Evolutionary conservation across 2,113 vertebrate genomes (phyloP), one percentile per base, ranked within the genome.

Genomic region (Galeopterus variegatus): DNA sequence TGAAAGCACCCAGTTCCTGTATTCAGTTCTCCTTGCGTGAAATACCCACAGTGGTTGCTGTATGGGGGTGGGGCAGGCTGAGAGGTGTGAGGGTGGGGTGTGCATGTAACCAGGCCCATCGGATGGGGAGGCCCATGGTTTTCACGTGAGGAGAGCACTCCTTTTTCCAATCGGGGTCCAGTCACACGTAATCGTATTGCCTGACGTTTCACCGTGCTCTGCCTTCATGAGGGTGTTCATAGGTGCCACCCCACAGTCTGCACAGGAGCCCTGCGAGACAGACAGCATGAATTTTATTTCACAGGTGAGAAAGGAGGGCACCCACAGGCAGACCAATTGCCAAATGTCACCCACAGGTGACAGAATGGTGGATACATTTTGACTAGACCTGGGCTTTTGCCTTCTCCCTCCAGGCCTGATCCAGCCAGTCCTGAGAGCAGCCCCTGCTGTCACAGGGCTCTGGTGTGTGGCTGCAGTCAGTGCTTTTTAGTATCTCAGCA

Each of bases 101-200:
- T 62, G 21, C 26, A 3, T 45, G 15, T 26, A 5, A 52, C n/a
- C 69, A 41, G 50, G 24, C 36, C 60, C 7, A 19, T 4, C n/a
- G 8, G 5, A 1, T 24, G 14, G 15, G 36, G 23, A 45, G 56
- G 23, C 21, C 26, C 1, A 41, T 28, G 18, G 41, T 84, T 72
- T 85, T 69, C 48, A n/a, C 3, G 10, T 58, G 48, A 41, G 9
- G 52, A 21, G 58, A 65, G 2, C 52, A 10, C 65, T 2, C 7
- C 45, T 85, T 79, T 84, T 31, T 76, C 36, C 18, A 19, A 1
- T 19, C 5, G 64, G 8, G n/a, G 8, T 45, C 9, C 56, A 36
- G 45, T n/a, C 21, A 1, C 2, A 6, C 23, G 21, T 8, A 58
- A n/a, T 8, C 2, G 0, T 3, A 50, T 33, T 50, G 15, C 58